These are phyloP conservation scores for Hiodon alosoides DNA, from an alignment of 2,113 vertebrate genomes.

Conservation along the genomic window DNA sequence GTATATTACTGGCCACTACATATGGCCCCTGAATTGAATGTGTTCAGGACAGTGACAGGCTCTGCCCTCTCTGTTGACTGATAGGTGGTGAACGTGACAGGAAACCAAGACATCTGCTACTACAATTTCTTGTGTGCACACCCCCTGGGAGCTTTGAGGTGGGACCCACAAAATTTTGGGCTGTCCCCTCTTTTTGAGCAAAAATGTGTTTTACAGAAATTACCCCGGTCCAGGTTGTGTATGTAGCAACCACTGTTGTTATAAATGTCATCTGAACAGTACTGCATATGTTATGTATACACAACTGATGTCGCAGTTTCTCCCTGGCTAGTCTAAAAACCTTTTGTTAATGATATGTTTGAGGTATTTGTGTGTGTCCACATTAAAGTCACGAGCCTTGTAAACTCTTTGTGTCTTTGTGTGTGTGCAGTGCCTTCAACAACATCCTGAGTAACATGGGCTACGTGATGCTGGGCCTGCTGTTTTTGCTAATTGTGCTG, in stretches of 20 bases:
- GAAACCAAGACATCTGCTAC: slow-evolving; percentile 98
- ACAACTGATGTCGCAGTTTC: too few species aligned
- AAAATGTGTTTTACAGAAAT: too few species aligned
- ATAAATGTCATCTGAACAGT: too few species aligned
- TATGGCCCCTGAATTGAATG: background rate
- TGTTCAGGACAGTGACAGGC: background rate
- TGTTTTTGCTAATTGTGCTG: slow-evolving; percentile 89
- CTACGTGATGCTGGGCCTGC: slow-evolving; percentile 88
- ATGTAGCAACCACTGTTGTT: too few species aligned
- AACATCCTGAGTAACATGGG: slow-evolving; percentile 97
- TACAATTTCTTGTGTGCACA: slow-evolving; percentile 97
- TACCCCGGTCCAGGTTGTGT: too few species aligned
- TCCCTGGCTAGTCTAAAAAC: too few species aligned
- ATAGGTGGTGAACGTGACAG: slow-evolving; percentile 91
- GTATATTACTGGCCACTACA: background rate
- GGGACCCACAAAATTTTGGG: background rate
- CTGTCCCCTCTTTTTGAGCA: background rate
- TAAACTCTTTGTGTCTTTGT: background rate
- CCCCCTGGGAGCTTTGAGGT: slow-evolving; percentile 90
- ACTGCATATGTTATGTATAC: too few species aligned
- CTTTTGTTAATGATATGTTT: background rate
- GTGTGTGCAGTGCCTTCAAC: slow-evolving; percentile 79
- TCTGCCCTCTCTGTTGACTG: background rate
- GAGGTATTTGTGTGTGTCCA: background rate
- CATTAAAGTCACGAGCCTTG: background rate